These are phyloP conservation scores for Himalopsyche japonica DNA, from an alignment of 2,888 invertebrate species.

Conservation along the genomic window DNA sequence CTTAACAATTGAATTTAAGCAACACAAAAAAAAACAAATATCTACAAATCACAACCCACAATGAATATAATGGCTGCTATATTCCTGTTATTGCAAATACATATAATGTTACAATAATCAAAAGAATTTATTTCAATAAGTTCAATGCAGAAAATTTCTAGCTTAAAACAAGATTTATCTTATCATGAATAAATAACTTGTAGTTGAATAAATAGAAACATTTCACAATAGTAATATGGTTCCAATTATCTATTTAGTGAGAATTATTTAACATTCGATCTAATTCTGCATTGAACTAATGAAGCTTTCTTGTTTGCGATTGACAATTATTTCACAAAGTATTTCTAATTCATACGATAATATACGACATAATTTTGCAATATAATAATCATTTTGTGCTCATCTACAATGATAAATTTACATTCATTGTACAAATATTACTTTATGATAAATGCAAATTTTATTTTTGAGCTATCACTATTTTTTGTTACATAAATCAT, in stretches of 20 bases:
- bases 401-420: not conserved
- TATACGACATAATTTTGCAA: not conserved
- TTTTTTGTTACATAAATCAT: not conserved
- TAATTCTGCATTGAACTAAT: not conserved
- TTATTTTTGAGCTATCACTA: not conserved
- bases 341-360: not conserved
- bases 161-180: too few species aligned
- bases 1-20: not conserved
- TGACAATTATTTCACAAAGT: not conserved
- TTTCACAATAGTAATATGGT: too few species aligned
- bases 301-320: not conserved
- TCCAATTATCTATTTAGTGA: too few species aligned
- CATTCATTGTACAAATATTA: not conserved
- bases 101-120: not conserved
- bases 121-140: not conserved
- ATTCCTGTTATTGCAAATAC: not conserved
- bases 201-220: too few species aligned
- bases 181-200: too few species aligned
- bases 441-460: not conserved
- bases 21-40: not conserved
- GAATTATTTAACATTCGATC: not conserved
- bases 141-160: not conserved
- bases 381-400: not conserved
- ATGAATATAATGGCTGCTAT: not conserved
- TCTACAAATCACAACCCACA: not conserved